Percentiles rank a stretch among this genome's conserved stretches.
These are phyloP conservation scores for Copidosoma floridanum DNA, from an alignment of 1,140 invertebrate genomes.

Conservation along the genomic window DNA sequence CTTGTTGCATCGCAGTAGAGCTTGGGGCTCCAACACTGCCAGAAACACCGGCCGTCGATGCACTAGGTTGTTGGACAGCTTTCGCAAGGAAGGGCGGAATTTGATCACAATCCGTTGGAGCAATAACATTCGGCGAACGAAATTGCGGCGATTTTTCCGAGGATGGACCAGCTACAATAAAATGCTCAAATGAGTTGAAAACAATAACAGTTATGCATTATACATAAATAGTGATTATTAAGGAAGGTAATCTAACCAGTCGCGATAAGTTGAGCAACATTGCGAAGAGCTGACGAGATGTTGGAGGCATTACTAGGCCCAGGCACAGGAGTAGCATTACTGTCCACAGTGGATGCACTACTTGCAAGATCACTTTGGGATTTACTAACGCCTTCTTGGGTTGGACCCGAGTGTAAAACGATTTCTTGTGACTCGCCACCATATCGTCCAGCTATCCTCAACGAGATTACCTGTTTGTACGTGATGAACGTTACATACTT, in stretches of 20 bases:
- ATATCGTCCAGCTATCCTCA: conserved; percentile 76
- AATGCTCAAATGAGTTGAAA: too few relatives aligned
- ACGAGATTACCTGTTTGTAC: conserved; percentile 70
- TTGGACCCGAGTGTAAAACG: conserved; percentile 64
- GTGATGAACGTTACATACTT: too few relatives aligned
- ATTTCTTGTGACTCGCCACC: conserved; percentile 75
- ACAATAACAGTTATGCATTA: not conserved
- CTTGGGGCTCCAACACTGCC: conserved; percentile 24
- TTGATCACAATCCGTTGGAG: conserved; percentile 70
- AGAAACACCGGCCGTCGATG: conserved; percentile 1
- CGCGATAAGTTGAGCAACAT: conserved; percentile 53
- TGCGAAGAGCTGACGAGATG: conserved; percentile 48
- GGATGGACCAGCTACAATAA: conserved; percentile 46
- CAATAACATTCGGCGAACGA: conserved; percentile 80
- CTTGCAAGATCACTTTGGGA: conserved; percentile 44
- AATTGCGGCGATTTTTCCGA: conserved; percentile 60
- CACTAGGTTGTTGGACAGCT: conserved; percentile 38
- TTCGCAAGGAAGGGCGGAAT: conserved; percentile 57
- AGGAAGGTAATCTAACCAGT: conserved; percentile 44
- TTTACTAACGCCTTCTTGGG: conserved; percentile 50
- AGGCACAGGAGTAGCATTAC: conserved; percentile 45
- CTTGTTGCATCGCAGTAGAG: conserved; percentile 35
- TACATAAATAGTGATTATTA: not conserved
- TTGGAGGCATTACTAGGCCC: conserved; percentile 51
- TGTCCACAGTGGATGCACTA: conserved; percentile 35